These are phyloP conservation scores for Eucera pruinosa DNA, from an alignment of 2,888 invertebrate genomes.

Conservation along the genomic window DNA sequence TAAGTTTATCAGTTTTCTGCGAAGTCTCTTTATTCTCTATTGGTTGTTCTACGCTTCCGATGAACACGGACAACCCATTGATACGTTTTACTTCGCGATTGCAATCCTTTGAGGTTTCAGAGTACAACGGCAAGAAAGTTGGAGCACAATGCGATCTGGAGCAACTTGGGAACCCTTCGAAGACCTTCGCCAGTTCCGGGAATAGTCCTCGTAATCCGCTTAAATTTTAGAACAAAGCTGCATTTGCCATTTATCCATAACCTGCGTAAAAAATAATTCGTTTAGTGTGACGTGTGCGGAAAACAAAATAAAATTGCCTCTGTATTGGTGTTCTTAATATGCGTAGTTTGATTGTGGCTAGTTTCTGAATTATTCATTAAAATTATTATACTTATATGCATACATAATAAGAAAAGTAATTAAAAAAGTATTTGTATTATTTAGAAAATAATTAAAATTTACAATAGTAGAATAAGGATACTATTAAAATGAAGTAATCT, in stretches of 20 bases:
- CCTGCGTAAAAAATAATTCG: not conserved
- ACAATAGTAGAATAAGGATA: too few relatives aligned
- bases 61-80: conserved; percentile 63
- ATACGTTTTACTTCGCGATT: conserved; percentile 62
- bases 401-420: too few relatives aligned
- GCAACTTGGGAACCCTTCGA: conserved; percentile 41
- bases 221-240: not conserved
- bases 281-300: not conserved
- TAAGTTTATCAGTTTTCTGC: not conserved
- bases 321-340: not conserved
- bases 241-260: not conserved
- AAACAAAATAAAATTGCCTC: conserved; percentile 40
- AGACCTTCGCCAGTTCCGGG: conserved; percentile 52
- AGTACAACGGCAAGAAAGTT: conserved; percentile 32
- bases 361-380: not conserved
- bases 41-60: conserved; percentile 41
- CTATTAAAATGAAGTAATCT: too few relatives aligned
- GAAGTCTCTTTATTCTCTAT: conserved; percentile 7
- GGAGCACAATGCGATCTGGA: conserved; percentile 35
- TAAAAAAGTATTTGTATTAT: too few relatives aligned
- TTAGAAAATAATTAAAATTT: too few relatives aligned
- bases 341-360: not conserved
- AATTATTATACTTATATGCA: not conserved
- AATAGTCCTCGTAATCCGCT: not conserved
- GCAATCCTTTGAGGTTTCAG: conserved; percentile 38